Conservation (phyloP, 2,113 vertebrate species). For the Axis porcinus region DNA sequence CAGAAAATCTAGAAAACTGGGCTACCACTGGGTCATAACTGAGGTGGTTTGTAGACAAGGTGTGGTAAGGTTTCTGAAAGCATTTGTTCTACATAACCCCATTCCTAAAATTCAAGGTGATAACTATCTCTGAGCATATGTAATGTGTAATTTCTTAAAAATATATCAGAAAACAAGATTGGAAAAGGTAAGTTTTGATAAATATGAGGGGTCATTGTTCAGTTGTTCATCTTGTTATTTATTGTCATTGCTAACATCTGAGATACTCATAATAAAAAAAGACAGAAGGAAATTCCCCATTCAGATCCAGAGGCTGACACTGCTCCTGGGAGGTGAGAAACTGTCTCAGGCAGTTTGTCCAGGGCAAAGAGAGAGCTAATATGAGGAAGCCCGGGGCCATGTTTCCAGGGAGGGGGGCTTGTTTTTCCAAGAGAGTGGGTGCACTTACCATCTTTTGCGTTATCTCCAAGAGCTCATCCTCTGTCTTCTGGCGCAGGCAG, state of each 20-base stretch:
- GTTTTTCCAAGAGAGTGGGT: fast-evolving
- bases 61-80: background rate
- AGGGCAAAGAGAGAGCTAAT: too few relatives aligned
- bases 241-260: background rate
- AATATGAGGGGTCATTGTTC: background rate
- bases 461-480: slow-evolving; percentile 38
- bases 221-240: background rate
- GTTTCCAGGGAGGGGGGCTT: fast-evolving
- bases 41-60: background rate
- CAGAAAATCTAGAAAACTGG: background rate
- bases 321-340: background rate
- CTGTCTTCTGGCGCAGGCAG: slow-evolving; percentile 65
- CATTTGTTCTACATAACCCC: background rate
- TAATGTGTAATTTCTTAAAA: background rate
- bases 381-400: background rate
- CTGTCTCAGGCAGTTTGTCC: background rate
- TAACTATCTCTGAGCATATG: background rate
- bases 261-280: background rate
- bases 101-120: background rate
- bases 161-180: background rate
- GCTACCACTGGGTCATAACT: background rate
- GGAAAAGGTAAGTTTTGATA: background rate
- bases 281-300: background rate
- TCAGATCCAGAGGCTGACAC: background rate
- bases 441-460: slow-evolving; percentile 10